A percentile compares a stretch with the other conserved stretches of the same genome.
Evolutionary conservation across 2,888 invertebrate genomes (phyloP).

Genomic region (Dryobota labecula): DNA sequence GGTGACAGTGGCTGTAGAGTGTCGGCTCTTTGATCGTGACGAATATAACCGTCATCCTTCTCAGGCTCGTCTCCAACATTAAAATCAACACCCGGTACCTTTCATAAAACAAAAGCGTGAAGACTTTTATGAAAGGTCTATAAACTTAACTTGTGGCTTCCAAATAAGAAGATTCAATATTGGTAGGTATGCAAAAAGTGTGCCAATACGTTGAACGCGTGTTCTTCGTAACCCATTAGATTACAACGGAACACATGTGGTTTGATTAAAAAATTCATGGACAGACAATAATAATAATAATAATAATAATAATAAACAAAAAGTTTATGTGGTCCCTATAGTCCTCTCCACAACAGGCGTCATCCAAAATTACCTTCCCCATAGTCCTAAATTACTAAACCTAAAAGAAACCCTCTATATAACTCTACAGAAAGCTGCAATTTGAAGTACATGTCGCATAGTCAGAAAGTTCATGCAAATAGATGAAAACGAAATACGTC

Average conservation of each 20-base stretch:
- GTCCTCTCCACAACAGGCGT: too few relatives aligned
- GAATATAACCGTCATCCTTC: background rate
- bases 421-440: too few relatives aligned
- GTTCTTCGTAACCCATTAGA: background rate
- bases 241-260: background rate
- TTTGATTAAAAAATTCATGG: background rate
- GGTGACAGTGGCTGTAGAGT: background rate
- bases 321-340: too few relatives aligned
- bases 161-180: too few relatives aligned
- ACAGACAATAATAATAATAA: too few relatives aligned
- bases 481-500: too few relatives aligned
- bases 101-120: background rate
- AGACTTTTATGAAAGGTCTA: background rate
- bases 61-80: background rate
- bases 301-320: too few relatives aligned
- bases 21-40: background rate
- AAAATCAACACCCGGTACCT: background rate
- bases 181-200: background rate
- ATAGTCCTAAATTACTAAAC: too few relatives aligned
- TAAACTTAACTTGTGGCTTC: background rate
- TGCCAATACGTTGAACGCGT: background rate
- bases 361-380: too few relatives aligned
- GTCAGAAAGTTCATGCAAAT: too few relatives aligned
- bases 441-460: too few relatives aligned
- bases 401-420: too few relatives aligned